Conservation (phyloP, 1,140 invertebrate species). For the Sycophaga agraensis region DNA sequence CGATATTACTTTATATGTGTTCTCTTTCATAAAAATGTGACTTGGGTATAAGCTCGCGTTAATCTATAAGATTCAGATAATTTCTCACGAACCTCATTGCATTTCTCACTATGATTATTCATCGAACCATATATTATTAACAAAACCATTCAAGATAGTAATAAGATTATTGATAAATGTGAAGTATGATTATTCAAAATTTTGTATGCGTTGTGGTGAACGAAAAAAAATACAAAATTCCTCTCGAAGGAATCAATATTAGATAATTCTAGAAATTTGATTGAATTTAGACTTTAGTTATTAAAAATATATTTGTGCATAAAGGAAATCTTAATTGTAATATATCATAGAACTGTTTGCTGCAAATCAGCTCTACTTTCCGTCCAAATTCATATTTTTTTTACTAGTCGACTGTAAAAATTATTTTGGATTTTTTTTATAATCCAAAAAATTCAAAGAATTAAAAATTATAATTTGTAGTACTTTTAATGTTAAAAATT, state of each 20-base stretch:
- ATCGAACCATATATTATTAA: conserved; percentile 6
- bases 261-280: conserved; percentile 18
- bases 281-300: conserved; percentile 19
- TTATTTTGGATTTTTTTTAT: not conserved
- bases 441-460: conserved; percentile 9
- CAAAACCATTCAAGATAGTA: conserved; percentile 8
- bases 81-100: conserved; percentile 7
- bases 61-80: conserved; percentile 3
- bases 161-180: conserved; percentile 1
- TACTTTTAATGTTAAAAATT: too few species aligned
- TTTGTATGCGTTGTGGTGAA: conserved; percentile 12
- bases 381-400: conserved; percentile 35
- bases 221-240: conserved; percentile 11
- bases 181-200: conserved; percentile 6
- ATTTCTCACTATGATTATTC: conserved; percentile 18
- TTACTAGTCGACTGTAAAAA: conserved; percentile 9
- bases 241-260: conserved; percentile 13
- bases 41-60: conserved; percentile 1
- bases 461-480: conserved; percentile 22
- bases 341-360: conserved; percentile 41
- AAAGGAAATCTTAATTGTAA: conserved; percentile 28
- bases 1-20: conserved; percentile 11
- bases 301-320: conserved; percentile 32
- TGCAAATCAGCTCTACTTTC: conserved; percentile 40
- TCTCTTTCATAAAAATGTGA: conserved; percentile 4